phyloP scores from a whole-genome alignment of 1,140 invertebrate genomes.

The Solenopsis fugax region DNA sequence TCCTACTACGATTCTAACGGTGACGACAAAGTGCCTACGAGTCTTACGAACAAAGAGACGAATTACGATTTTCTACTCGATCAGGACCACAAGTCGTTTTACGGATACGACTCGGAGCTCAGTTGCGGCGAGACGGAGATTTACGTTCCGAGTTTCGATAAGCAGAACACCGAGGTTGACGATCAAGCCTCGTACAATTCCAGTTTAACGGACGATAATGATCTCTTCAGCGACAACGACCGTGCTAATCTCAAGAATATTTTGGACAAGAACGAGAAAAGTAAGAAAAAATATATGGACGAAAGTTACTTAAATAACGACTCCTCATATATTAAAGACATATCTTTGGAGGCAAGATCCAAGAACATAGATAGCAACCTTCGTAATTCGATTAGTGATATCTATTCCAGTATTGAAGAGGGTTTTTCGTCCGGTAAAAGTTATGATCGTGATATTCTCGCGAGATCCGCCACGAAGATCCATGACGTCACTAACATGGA shows the following conservation, averaged over 20 bases:
- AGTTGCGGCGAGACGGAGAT: constrained; percentile 80
- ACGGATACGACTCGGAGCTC: constrained; percentile 82
- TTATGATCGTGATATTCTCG: constrained; percentile 49
- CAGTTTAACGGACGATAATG: constrained; percentile 22
- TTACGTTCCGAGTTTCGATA: constrained; percentile 74
- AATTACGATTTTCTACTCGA: constrained; percentile 65
- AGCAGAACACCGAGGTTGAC: constrained; percentile 45
- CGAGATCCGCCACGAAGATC: background rate
- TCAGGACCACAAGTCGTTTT: constrained; percentile 76
- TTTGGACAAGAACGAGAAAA: constrained; percentile 72
- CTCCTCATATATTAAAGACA: constrained; percentile 46
- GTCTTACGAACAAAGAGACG: constrained; percentile 46
- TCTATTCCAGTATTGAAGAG: constrained; percentile 85
- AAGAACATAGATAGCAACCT: constrained; percentile 72
- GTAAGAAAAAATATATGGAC: constrained; percentile 78
- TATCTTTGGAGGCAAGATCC: constrained; percentile 49
- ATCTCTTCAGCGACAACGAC: constrained; percentile 54
- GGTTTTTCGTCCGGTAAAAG: constrained; percentile 70
- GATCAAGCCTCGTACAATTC: constrained; percentile 33
- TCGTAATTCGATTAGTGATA: constrained; percentile 78
- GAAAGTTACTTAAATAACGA: constrained; percentile 72
- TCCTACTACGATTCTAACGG: constrained; percentile 85
- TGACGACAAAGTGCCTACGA: constrained; percentile 76
- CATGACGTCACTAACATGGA: constrained; percentile 58
- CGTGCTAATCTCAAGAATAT: constrained; percentile 48